A percentile compares a stretch with the other conserved stretches of the same genome.
Conservation (phyloP, 2,113 vertebrate species). For the Fukomys damarensis region DNA sequence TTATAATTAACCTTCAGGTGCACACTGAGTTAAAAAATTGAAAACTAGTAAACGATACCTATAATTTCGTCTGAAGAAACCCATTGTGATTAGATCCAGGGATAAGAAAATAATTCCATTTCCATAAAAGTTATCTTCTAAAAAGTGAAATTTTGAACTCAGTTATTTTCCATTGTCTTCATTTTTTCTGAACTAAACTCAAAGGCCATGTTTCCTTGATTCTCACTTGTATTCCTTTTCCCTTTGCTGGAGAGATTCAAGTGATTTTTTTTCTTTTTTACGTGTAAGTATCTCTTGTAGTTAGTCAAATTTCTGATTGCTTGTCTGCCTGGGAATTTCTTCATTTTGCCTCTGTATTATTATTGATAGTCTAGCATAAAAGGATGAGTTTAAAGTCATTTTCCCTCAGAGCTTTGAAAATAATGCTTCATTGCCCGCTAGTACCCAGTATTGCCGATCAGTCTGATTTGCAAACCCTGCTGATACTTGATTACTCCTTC, state of each 20-base stretch:
- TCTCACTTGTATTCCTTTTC: not conserved
- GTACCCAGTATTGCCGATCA: not conserved
- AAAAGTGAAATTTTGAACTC: not conserved
- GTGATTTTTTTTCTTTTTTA: constrained; percentile 26
- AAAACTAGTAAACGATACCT: not conserved
- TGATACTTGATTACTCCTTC: not conserved
- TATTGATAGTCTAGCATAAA: not conserved
- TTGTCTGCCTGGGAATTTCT: not conserved
- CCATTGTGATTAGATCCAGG: not conserved
- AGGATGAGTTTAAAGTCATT: not conserved
- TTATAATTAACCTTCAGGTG: constrained; percentile 6
- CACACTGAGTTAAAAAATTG: constrained; percentile 23
- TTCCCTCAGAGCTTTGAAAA: not conserved
- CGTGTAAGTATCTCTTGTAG: not conserved
- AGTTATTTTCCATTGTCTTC: not conserved
- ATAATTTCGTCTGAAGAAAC: constrained; percentile 16
- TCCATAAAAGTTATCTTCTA: not conserved
- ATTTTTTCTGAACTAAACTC: not conserved
- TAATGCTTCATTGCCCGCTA: not conserved
- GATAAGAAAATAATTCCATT: not conserved
- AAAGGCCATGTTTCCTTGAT: not conserved
- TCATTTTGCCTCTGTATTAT: not conserved
- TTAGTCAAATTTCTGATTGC: constrained; percentile 7
- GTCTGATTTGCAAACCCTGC: not conserved
- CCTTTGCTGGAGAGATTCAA: not conserved